Base-by-base conservation (phyloP, 2,113 vertebrate species). In the Alligator sinensis region DNA sequence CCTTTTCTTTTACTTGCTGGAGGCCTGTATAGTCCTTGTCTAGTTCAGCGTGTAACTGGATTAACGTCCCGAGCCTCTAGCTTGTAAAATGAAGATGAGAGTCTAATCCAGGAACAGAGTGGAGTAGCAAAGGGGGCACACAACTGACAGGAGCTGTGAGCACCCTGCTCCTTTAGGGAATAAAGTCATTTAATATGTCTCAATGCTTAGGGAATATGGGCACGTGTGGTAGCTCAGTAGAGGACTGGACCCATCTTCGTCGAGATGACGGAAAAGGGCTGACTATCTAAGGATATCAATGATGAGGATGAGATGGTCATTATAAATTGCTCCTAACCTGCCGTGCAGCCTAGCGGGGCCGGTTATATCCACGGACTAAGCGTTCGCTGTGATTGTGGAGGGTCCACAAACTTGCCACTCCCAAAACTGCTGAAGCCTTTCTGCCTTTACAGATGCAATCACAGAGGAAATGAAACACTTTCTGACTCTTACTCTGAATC, bases 281-380 rank as follows among this genome's bases (percentile, higher is more conserved):
- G 21, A 25, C 91, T 62, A 77, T n/a, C 4, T 66, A n/a, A 64
- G 70, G 2, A 0, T 5, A 22, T n/a, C 6, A 79, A 85, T 85
- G 61, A 79, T 22, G 28, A 66, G 58, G 22, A 55, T 77, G 38
- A 38, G 34, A 34, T 21, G 70, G 22, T 61, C 64, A 54, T 79
- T 66, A 76, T 81, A 84, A 0, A 1, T 22, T 1, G 1, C 54
- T 74, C 77, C 24, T 21, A 81, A 90, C 63, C 9, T 1, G 1
- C 13, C 16, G 21, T 54, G 74, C 77, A 81, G 60, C 55, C 11
- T 78, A 75, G 77, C 38, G 83, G 59, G 30, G 80, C 82, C 66
- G 55, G 87, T 84, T 88, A 90, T 88, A 81, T 78, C 87, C 38
- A 28, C 28, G 60, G 60, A 47, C 75, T 13, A 74, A 90, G 59